Conservation (phyloP, 2,113 vertebrate species). For the Carassius gibelio region DNA sequence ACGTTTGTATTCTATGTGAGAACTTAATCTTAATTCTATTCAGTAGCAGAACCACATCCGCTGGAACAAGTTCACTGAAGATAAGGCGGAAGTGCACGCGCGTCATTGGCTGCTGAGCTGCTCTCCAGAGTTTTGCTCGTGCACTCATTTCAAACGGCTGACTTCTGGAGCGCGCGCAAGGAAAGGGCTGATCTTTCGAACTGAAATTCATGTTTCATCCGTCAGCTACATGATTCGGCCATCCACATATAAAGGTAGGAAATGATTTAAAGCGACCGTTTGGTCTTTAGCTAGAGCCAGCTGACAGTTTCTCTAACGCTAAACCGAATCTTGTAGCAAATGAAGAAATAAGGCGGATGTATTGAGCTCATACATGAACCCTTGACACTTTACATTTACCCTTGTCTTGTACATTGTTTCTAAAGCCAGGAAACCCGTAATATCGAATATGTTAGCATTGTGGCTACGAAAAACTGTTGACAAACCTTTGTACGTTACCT, state of each 20-base stretch:
- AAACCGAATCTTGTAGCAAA: neutral
- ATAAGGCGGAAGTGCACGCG: slow-evolving; percentile 6
- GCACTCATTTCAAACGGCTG: slow-evolving; percentile 33
- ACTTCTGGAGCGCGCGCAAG: slow-evolving; percentile 23
- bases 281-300: neutral
- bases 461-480: neutral
- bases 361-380: neutral
- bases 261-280: neutral
- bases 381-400: too few relatives aligned
- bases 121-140: neutral
- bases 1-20: neutral
- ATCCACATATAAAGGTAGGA: neutral
- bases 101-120: slow-evolving; percentile 19
- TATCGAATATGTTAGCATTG: neutral
- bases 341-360: slow-evolving; percentile 5
- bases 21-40: neutral
- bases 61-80: neutral
- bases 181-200: neutral
- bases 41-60: neutral
- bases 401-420: neutral
- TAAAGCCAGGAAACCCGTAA: neutral
- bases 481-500: neutral
- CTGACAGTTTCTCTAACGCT: neutral
- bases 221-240: neutral
- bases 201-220: neutral